These are phyloP conservation scores for Germaria angustata DNA, from an alignment of 2,888 invertebrate species.

Conservation along the genomic window DNA sequence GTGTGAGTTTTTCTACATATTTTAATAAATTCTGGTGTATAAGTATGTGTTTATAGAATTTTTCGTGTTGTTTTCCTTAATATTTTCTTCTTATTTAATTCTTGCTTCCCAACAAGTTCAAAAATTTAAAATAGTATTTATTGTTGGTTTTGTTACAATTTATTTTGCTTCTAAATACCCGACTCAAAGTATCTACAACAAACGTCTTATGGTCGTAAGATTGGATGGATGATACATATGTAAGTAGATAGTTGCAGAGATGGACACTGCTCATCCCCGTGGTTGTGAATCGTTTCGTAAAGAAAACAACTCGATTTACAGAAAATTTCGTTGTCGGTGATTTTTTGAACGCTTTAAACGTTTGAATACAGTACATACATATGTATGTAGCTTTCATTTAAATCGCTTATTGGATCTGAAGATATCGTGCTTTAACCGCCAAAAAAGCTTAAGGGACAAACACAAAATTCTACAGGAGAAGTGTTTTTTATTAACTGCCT, in stretches of 20 bases:
- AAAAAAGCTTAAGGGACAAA: too few species aligned
- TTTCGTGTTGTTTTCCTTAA: slow-evolving; percentile 22
- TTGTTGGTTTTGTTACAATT: slow-evolving; percentile 25
- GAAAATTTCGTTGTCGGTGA: too few species aligned
- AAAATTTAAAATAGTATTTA: slow-evolving; percentile 42
- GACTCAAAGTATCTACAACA: slow-evolving; percentile 9
- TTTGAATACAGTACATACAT: too few species aligned
- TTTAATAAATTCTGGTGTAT: neutral
- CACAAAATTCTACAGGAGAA: too few species aligned
- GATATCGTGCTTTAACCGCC: too few species aligned
- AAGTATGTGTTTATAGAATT: neutral
- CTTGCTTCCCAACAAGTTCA: slow-evolving; percentile 63
- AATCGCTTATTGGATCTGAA: too few species aligned
- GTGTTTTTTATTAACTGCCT: too few species aligned
- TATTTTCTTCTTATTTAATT: slow-evolving; percentile 57
- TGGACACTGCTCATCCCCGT: neutral
- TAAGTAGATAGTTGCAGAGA: neutral
- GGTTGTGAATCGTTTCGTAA: too few species aligned
- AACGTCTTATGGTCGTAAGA: slow-evolving; percentile 27
- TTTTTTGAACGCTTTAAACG: too few species aligned
- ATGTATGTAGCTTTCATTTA: too few species aligned
- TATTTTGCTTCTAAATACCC: slow-evolving; percentile 5
- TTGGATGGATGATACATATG: too few species aligned
- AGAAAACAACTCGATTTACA: too few species aligned
- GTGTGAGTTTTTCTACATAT: neutral